Evolutionary conservation across 1,140 invertebrate genomes (phyloP), one percentile per base, ranked within the genome.

Genomic region (Zaprionus capensis): DNA sequence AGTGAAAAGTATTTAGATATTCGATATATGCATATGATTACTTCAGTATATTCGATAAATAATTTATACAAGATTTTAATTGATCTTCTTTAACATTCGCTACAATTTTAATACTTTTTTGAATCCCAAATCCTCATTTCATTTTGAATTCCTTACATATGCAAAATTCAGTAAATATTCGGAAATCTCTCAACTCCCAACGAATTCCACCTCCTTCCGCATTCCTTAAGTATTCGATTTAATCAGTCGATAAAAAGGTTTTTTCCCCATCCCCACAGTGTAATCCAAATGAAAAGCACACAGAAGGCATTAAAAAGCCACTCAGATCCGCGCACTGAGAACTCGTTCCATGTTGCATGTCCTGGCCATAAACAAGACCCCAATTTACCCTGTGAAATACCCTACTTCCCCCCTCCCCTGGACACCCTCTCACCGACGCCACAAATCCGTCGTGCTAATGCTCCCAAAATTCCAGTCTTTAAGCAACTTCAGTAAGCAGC

Each of bases 401-500:
- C 7, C n/a, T 4, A 14, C n/a, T 5, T 2, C 11, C 12, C 14
- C n/a, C 15, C 5, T 4, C 2, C 12, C 36, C 36, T 15, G 36
- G 2, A 11, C 14, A 12, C 22, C 0, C 14, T 14, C 26, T 55
- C n/a, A 2, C 53, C 2, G 5, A 22, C 46, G 6, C 6, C 5
- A 20, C 46, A 51, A 51, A 51, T 51, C 53, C 53, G 20, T 28
- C 26, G 22, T 28, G 17, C 61, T 34, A 64, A 70, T 41, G 67
- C 67, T 34, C 31, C 28, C 63, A 58, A 46, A 59, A 73, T 69
- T 74, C 71, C 71, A 55, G 65, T 74, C 71, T 69, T 74, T 36
- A 69, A 74, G 71, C 71, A 68, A 68, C 71, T 73, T 55, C 49
- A 69, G 55, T 71, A 53, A 71, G 31, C 41, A 46, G 41, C 31